Evolutionary conservation across 2,797 vertebrate species (phyloP).

Genomic region (Eupleurogrammus muticus): DNA sequence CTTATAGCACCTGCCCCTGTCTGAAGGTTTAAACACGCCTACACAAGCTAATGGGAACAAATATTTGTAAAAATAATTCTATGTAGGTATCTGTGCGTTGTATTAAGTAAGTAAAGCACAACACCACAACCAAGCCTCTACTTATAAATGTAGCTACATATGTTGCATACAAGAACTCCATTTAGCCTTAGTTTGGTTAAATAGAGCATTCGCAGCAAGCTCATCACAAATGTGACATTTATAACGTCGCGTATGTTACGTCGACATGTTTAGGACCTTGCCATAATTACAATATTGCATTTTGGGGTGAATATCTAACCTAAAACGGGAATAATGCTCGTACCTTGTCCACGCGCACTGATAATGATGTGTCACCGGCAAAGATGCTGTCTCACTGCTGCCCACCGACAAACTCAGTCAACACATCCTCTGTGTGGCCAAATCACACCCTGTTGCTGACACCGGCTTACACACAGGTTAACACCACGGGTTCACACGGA

Average conservation of each 20-base stretch:
- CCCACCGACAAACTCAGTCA: slow-evolving; percentile 45
- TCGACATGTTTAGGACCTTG: slow-evolving; percentile 33
- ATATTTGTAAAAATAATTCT: not conserved
- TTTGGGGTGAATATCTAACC: not conserved
- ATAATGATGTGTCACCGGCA: slow-evolving; percentile 72
- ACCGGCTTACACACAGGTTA: not conserved
- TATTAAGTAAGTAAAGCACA: not conserved
- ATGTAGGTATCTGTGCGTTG: not conserved
- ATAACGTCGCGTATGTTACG: slow-evolving; percentile 8
- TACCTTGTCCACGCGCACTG: slow-evolving; percentile 68
- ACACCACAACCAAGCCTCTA: not conserved
- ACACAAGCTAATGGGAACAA: not conserved
- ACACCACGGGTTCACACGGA: not conserved
- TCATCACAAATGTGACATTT: slow-evolving; percentile 37
- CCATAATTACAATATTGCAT: not conserved
- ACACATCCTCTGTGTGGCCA: slow-evolving; percentile 57
- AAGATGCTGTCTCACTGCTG: slow-evolving; percentile 87
- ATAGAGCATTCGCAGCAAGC: slow-evolving; percentile 31
- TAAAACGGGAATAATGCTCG: not conserved
- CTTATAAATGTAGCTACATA: not conserved
- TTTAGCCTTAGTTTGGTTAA: not conserved
- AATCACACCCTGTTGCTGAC: slow-evolving; percentile 15
- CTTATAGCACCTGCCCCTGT: not conserved
- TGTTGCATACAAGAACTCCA: not conserved
- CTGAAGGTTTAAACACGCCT: not conserved